Percentiles rank a stretch among this genome's conserved stretches.
Conservation (phyloP, 2,888 invertebrate species). For the Torymus texanus region DNA sequence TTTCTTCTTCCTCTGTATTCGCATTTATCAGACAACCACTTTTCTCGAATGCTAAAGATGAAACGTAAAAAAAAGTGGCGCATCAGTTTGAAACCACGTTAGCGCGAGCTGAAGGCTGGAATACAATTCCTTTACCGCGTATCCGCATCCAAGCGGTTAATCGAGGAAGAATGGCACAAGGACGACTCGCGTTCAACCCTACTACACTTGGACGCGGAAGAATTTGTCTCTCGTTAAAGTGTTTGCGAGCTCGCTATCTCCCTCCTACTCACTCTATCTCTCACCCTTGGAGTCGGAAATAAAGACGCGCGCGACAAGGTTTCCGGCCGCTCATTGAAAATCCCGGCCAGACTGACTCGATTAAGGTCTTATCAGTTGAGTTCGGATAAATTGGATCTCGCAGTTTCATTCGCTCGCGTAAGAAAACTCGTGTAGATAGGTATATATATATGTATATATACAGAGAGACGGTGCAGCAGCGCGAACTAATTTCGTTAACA, state of each 20-base stretch:
- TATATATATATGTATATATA: conserved; percentile 15
- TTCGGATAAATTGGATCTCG: conserved; percentile 53
- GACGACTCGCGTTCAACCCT: too few relatives aligned
- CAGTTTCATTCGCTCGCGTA: conserved; percentile 31
- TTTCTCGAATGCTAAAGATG: too few relatives aligned
- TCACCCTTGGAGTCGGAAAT: background rate
- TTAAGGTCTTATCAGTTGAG: conserved; percentile 53
- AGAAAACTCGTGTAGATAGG: background rate
- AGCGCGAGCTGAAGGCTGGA: too few relatives aligned
- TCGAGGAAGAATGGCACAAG: too few relatives aligned
- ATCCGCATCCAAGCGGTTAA: too few relatives aligned
- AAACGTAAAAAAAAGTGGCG: too few relatives aligned
- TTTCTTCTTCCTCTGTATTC: too few relatives aligned
- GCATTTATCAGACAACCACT: too few relatives aligned
- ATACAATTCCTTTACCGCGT: too few relatives aligned
- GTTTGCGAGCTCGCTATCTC: background rate
- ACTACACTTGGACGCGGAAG: background rate
- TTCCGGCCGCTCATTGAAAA: conserved; percentile 50
- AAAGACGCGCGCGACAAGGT: conserved; percentile 3
- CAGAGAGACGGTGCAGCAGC: background rate
- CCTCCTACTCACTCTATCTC: too few relatives aligned
- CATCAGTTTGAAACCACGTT: too few relatives aligned
- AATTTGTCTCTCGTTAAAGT: conserved; percentile 30
- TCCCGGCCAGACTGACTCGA: conserved; percentile 50
- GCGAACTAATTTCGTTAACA: conserved; percentile 54